Conservation (phyloP, 35 echinoderm and acorn worm genomes). For the Ophiothrix spiculata region DNA sequence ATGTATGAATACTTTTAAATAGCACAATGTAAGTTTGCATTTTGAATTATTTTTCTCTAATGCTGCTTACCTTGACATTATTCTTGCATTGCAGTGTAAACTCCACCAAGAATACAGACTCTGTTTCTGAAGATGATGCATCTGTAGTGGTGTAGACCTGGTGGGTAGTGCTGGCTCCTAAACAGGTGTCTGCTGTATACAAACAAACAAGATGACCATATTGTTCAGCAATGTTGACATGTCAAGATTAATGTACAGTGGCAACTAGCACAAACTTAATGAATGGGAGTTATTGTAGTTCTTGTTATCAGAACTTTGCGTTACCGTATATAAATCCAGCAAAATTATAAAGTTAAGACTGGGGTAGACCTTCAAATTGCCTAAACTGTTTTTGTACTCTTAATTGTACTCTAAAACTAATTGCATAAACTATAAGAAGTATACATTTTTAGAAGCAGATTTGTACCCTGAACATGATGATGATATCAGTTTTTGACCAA, state of each 20-base stretch:
- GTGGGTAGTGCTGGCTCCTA: slow-evolving; percentile 48
- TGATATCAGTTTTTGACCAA: too few species aligned
- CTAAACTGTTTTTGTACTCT: too few species aligned
- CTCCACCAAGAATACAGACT: slow-evolving; percentile 72
- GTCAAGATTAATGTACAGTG: too few species aligned
- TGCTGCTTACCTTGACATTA: slow-evolving; percentile 60
- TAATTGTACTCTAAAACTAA: too few species aligned
- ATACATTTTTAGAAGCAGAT: too few species aligned
- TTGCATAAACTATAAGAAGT: too few species aligned
- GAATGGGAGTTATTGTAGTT: background rate
- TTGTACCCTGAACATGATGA: too few species aligned
- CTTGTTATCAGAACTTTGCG: background rate
- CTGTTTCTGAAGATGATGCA: slow-evolving; percentile 36
- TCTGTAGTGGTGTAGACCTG: slow-evolving; percentile 71
- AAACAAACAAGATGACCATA: background rate
- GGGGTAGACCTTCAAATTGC: too few species aligned
- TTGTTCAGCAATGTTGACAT: background rate
- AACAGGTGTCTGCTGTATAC: slow-evolving; percentile 59
- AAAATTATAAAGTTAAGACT: background rate
- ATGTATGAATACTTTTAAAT: too few species aligned
- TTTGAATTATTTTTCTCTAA: too few species aligned
- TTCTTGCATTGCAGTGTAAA: slow-evolving; percentile 74
- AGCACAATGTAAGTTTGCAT: too few species aligned
- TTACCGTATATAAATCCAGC: background rate
- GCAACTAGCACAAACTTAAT: background rate